Percentiles rank a stretch among this genome's conserved stretches.
phyloP scores from a whole-genome alignment of 2,797 vertebrate species.

The Paratrypauchen microcephalus region DNA sequence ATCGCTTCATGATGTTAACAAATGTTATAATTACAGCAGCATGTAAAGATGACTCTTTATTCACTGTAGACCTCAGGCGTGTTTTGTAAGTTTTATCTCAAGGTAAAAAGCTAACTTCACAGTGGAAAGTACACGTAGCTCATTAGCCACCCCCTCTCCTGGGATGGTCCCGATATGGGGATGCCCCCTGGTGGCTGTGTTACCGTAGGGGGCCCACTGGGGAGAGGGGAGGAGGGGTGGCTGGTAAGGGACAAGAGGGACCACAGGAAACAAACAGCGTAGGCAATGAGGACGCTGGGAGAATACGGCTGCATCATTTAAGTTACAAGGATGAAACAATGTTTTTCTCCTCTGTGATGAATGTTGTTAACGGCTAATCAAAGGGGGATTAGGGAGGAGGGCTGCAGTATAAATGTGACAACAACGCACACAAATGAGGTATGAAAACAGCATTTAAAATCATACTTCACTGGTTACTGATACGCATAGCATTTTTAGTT shows the following conservation, averaged over 20 bases:
- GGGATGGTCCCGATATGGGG: conserved; percentile 49
- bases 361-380: conserved; percentile 47
- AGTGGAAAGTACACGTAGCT: conserved; percentile 55
- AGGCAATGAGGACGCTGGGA: conserved; percentile 51
- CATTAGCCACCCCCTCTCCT: conserved; percentile 60
- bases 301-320: conserved; percentile 40
- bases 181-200: conserved; percentile 53
- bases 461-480: not conserved
- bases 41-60: conserved; percentile 38
- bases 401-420: conserved; percentile 26
- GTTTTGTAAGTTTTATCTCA: conserved; percentile 41
- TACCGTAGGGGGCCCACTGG: conserved; percentile 52
- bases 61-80: conserved; percentile 34
- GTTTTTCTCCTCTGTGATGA: conserved; percentile 40
- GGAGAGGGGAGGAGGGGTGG: conserved; percentile 29
- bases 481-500: not conserved
- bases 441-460: too few relatives aligned
- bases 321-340: conserved; percentile 35
- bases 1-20: conserved; percentile 32
- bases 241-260: conserved; percentile 42
- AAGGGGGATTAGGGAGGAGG: conserved; percentile 23
- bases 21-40: conserved; percentile 38
- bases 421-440: conserved; percentile 14
- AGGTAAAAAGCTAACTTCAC: conserved; percentile 55
- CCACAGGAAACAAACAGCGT: conserved; percentile 57